Conservation (phyloP, 2,113 vertebrate genomes). For the Chloebia gouldiae region DNA sequence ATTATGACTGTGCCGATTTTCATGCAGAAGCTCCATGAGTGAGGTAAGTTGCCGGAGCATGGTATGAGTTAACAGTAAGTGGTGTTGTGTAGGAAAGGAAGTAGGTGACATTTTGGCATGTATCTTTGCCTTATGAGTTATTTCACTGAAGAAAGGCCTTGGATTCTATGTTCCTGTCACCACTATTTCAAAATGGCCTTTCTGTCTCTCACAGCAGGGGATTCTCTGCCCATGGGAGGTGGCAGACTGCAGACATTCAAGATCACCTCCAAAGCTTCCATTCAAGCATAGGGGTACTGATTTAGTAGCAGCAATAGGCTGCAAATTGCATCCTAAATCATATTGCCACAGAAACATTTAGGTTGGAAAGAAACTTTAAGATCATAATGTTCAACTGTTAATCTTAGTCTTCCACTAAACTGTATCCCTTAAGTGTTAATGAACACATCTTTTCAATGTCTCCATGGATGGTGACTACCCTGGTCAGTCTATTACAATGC, state of each 20-base stretch:
- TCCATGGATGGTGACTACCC: background rate
- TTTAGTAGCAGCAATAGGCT: background rate
- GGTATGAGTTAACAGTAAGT: background rate
- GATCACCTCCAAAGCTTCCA: background rate
- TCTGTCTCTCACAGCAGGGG: background rate
- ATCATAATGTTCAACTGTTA: background rate
- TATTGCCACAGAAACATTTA: background rate
- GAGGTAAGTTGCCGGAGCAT: background rate
- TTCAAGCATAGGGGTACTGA: background rate
- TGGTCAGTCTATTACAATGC: background rate
- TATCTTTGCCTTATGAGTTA: background rate
- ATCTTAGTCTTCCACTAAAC: background rate
- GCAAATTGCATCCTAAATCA: background rate
- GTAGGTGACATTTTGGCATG: no score
- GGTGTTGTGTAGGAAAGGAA: background rate
- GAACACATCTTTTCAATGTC: background rate
- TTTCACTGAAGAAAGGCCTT: background rate
- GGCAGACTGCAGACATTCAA: background rate
- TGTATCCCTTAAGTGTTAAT: background rate
- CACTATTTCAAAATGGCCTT: background rate
- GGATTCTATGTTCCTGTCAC: background rate
- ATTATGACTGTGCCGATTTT: background rate
- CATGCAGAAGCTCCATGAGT: accelerated
- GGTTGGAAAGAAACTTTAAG: background rate
- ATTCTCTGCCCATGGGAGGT: background rate